These are phyloP conservation scores for Fratercula arctica DNA, from an alignment of 2,797 vertebrate species.

Conservation along the genomic window DNA sequence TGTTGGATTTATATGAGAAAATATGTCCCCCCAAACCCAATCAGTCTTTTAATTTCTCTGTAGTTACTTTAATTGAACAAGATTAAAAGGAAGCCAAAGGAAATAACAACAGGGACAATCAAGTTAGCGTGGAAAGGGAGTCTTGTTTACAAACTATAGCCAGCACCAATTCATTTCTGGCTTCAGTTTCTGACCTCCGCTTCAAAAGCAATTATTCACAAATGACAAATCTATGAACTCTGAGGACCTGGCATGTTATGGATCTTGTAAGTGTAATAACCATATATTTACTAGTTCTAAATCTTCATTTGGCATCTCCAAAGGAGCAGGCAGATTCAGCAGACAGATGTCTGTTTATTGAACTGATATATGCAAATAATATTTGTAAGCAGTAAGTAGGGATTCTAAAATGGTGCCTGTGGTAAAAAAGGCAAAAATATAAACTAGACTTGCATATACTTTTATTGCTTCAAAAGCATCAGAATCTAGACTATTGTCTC, in stretches of 20 bases:
- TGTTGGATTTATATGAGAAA: background rate
- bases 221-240: conserved; percentile 1
- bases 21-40: background rate
- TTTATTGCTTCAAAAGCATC: background rate
- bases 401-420: background rate
- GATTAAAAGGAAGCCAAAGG: background rate
- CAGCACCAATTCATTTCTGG: conserved; percentile 15
- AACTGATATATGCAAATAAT: background rate
- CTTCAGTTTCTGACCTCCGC: background rate
- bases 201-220: conserved; percentile 16
- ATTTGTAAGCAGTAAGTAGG: background rate
- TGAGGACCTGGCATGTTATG: background rate
- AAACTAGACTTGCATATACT: background rate
- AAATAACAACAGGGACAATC: background rate
- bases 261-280: conserved; percentile 17
- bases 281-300: conserved; percentile 7
- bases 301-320: background rate
- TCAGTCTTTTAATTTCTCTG: background rate
- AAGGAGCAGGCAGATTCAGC: conserved; percentile 7
- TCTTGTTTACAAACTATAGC: conserved; percentile 42
- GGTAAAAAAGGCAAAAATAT: conserved; percentile 3
- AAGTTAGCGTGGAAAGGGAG: background rate
- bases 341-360: conserved; percentile 30
- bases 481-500: conserved; percentile 36
- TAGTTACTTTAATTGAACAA: background rate